phyloP scores from a whole-genome alignment of 37 sponge, comb jelly and placozoan species.

The Crambe crambe region DNA sequence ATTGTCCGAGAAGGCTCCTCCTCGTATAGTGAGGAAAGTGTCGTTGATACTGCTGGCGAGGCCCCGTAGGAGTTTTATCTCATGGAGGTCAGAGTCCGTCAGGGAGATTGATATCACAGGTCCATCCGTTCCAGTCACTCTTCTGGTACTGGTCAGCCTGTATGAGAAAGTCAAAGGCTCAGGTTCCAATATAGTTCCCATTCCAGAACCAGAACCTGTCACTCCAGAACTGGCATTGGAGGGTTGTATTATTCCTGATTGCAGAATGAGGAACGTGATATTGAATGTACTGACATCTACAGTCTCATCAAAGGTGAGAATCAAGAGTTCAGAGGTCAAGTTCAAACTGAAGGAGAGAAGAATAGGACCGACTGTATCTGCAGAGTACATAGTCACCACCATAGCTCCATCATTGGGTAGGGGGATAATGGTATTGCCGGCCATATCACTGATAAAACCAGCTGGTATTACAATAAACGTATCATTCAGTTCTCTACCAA shows the following conservation, averaged over 20 bases:
- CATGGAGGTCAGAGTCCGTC: slow-evolving; percentile 70
- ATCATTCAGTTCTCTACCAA: slow-evolving; percentile 48
- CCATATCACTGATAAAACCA: slow-evolving; percentile 65
- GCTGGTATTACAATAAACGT: slow-evolving; percentile 65
- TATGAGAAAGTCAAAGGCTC: slow-evolving; percentile 1
- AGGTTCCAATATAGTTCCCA: not conserved
- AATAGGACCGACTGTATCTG: slow-evolving; percentile 63
- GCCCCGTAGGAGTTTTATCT: slow-evolving; percentile 76
- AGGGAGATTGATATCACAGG: slow-evolving; percentile 56
- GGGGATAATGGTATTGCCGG: slow-evolving; percentile 61
- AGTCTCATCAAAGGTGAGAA: slow-evolving; percentile 93
- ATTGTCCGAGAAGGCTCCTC: slow-evolving; percentile 66
- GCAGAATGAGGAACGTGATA: slow-evolving; percentile 60
- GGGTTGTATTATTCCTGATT: slow-evolving; percentile 4
- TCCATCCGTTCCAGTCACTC: slow-evolving; percentile 48
- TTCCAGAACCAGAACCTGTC: not conserved
- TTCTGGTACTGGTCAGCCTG: slow-evolving; percentile 45
- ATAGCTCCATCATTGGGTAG: slow-evolving; percentile 30
- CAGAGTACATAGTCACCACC: slow-evolving; percentile 33
- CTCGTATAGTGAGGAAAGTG: slow-evolving; percentile 57
- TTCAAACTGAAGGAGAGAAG: slow-evolving; percentile 72
- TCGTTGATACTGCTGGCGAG: slow-evolving; percentile 71
- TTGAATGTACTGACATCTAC: slow-evolving; percentile 67
- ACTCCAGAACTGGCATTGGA: not conserved
- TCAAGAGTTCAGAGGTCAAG: slow-evolving; percentile 74